Evolutionary conservation across 2,888 invertebrate genomes (phyloP).

Genomic region (Sphaerophoria taeniata): DNA sequence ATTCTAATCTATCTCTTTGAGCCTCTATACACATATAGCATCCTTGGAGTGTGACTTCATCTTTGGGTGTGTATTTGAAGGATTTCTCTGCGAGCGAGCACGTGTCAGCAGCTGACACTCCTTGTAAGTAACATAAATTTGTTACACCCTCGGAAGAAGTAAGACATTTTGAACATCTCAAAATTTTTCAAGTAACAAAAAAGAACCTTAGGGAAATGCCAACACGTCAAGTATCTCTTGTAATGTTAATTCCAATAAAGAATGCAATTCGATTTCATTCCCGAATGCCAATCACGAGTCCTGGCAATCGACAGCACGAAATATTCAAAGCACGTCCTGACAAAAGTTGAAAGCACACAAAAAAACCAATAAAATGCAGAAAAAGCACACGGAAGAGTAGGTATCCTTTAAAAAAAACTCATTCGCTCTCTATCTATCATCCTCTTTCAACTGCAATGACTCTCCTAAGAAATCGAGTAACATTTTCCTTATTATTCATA

Average conservation of each 20-base stretch:
- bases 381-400: conserved; percentile 25
- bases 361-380: not conserved
- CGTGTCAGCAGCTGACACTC: conserved; percentile 41
- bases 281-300: conserved; percentile 65
- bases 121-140: conserved; percentile 30
- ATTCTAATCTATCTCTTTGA: conserved; percentile 12
- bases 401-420: conserved; percentile 19
- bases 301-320: conserved; percentile 5
- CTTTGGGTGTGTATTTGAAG: conserved; percentile 49
- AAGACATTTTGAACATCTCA: not conserved
- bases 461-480: conserved; percentile 22
- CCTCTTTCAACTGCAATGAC: conserved; percentile 17
- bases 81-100: conserved; percentile 9
- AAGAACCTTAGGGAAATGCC: conserved; percentile 6
- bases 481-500: conserved; percentile 41
- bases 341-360: not conserved
- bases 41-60: not conserved
- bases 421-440: not conserved
- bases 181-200: conserved; percentile 26
- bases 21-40: not conserved
- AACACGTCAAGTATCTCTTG: conserved; percentile 45
- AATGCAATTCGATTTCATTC: conserved; percentile 55
- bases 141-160: conserved; percentile 19
- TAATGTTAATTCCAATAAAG: conserved; percentile 52
- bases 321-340: conserved; percentile 58